These are phyloP conservation scores for Myiotriccus ornatus DNA, from an alignment of 2,797 vertebrate genomes.

Conservation along the genomic window DNA sequence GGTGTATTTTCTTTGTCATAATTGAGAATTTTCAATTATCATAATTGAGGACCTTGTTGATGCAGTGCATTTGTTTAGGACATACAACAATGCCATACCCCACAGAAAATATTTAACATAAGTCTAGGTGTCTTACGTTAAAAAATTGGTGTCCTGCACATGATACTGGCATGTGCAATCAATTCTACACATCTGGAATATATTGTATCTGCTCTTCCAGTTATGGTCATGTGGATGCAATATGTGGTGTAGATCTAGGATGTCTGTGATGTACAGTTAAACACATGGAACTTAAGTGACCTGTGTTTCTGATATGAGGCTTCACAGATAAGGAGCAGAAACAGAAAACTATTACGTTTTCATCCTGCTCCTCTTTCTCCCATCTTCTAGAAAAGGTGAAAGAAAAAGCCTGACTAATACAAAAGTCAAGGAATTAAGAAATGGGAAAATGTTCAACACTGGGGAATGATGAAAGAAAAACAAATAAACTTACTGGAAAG, in stretches of 20 bases:
- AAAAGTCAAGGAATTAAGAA: not conserved
- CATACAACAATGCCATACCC: not conserved
- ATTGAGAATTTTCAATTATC: not conserved
- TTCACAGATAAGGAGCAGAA: not conserved
- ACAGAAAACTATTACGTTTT: not conserved
- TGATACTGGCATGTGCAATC: not conserved
- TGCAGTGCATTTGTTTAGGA: not conserved
- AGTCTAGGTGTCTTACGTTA: not conserved
- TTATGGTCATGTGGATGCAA: accelerated
- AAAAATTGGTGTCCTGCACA: not conserved
- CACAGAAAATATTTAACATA: not conserved
- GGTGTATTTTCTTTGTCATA: not conserved
- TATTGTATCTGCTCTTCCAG: not conserved
- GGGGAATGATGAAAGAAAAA: not conserved
- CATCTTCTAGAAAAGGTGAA: not conserved
- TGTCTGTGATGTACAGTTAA: not conserved
- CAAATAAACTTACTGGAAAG: not conserved
- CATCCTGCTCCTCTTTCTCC: not conserved
- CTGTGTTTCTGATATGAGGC: not conserved
- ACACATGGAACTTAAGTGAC: not conserved
- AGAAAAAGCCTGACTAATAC: not conserved
- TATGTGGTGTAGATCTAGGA: not conserved
- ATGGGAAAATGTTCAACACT: not conserved
- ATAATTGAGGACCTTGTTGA: too few species aligned
- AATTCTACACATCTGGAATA: not conserved